Conservation (phyloP, 2,113 vertebrate species). For the Australoheros scitulus region DNA sequence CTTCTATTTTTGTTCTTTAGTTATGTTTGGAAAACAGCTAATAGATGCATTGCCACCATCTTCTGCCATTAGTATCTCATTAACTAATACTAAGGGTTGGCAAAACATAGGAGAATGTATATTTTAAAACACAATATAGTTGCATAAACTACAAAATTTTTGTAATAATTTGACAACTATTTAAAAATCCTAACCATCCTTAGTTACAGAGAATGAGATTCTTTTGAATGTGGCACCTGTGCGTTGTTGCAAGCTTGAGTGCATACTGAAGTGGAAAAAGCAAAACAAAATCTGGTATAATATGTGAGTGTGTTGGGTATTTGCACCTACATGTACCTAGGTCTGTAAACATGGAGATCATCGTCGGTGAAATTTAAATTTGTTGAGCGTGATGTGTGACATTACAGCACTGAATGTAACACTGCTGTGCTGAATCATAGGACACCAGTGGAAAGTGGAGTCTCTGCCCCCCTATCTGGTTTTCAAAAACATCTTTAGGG, state of each 20-base stretch:
- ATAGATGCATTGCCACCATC: not conserved
- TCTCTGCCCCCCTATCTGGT: not conserved
- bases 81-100: constrained; percentile 1
- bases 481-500: not conserved
- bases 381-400: constrained; percentile 41
- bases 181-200: too few species aligned
- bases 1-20: not conserved
- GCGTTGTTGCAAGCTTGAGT: not conserved
- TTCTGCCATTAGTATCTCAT: not conserved
- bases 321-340: not conserved
- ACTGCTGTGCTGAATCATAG: constrained; percentile 34
- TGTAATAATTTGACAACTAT: too few species aligned
- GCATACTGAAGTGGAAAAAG: not conserved
- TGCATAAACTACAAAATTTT: not conserved
- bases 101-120: not conserved
- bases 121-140: not conserved
- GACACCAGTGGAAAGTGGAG: not conserved
- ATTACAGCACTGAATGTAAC: constrained; percentile 59
- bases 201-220: not conserved
- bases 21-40: not conserved
- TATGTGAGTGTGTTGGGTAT: not conserved
- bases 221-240: not conserved
- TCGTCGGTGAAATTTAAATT: constrained; percentile 31
- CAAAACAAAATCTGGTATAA: not conserved
- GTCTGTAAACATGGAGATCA: constrained; percentile 4